Percentiles rank a stretch among this genome's conserved stretches.
Conservation (phyloP, 2,888 invertebrate species). For the Sisyra nigra region DNA sequence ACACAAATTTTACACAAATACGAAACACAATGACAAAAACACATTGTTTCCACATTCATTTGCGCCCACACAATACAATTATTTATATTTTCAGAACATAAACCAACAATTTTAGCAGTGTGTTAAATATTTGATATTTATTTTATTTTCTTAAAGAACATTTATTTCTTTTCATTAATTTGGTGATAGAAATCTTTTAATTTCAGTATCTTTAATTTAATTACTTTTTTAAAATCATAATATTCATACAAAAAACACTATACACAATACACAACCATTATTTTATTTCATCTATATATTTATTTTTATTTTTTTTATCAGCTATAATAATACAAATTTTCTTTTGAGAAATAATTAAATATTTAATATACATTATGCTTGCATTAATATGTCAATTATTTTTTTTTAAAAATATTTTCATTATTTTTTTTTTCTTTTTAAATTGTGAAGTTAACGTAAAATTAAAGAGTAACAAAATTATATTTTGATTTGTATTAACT, state of each 20-base stretch:
- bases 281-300: constrained; percentile 4
- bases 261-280: constrained; percentile 4
- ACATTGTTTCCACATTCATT: no score
- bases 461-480: background rate
- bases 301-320: background rate
- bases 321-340: constrained; percentile 2
- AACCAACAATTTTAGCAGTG: no score
- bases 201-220: background rate
- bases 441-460: background rate
- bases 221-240: constrained; percentile 1
- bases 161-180: no score
- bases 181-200: no score
- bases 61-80: no score
- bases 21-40: no score
- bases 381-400: background rate
- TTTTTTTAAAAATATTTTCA: constrained; percentile 3
- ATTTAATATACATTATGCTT: background rate
- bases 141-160: no score
- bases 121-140: no score
- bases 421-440: constrained; percentile 1
- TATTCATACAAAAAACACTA: background rate
- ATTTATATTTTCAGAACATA: no score
- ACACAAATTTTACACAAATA: no score
- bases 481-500: background rate
- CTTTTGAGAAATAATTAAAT: background rate